Base-by-base conservation (phyloP, 1,140 invertebrate genomes). In the Harlomillsia oculata region DNA sequence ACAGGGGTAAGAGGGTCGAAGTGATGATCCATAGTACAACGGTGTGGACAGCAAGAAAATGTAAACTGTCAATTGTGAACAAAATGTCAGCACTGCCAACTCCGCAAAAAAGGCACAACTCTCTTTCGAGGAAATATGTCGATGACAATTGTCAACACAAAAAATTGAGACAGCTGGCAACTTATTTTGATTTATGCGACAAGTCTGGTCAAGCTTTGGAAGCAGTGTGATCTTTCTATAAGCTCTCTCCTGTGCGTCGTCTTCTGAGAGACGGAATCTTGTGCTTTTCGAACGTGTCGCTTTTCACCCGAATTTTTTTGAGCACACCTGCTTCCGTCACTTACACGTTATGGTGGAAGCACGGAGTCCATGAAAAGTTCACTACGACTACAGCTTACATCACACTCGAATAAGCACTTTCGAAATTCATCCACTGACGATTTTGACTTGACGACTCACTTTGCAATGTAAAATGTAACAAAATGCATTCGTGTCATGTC, bases 101-200 rank as follows among this genome's bases (percentile, higher is more conserved):
- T n/a, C n/a, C n/a, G n/a, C n/a, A n/a, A n/a, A n/a, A n/a, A n/a
- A n/a, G n/a, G n/a, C n/a, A n/a, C n/a, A n/a, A n/a, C n/a, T n/a
- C n/a, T n/a, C n/a, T n/a, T n/a, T 37, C 29, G n/a, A 49, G n/a
- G 21, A 37, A 30, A 50, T 34, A 50, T 50, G 48, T 50, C 39
- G 48, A 50, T 50, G 48, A 50, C 48, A 50, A 50, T 50, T 14
- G 32, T 14, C 34, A 50, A 2, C 23, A 8, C 6, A 50, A 50
- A 39, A 39, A 50, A 50, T 39, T 30, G 48, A 34, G 30, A 36
- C 48, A 50, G 48, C 48, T 50, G 48, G 48, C 48, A 50, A 32
- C 39, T 50, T 50, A 37, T 50, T 50, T 50, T 50, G 48, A 50
- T 50, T 50, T 50, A 50, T 50, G 48, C 30, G 48, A 37, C 48